A percentile compares a stretch with the other conserved stretches of the same genome.
Evolutionary conservation across 2,888 invertebrate species (phyloP).

Genomic region (Vannuccia rotundouncinata): DNA sequence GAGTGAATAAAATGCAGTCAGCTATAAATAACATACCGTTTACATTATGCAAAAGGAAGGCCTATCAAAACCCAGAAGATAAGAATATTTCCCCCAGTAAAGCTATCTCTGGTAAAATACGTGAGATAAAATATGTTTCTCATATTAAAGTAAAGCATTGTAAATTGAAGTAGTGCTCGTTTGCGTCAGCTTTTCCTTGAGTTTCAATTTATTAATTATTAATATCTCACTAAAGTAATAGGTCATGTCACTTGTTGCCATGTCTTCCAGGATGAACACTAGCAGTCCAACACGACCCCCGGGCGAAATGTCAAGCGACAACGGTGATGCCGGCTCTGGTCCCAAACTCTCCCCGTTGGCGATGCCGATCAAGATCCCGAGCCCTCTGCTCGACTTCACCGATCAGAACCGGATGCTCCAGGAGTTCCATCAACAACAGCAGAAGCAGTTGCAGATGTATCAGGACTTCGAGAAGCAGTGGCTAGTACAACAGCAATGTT

Average conservation of each 20-base stretch:
- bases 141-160: too few relatives aligned
- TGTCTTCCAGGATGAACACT: background rate
- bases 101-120: background rate
- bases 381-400: conserved; percentile 1
- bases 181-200: too few relatives aligned
- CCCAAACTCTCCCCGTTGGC: background rate
- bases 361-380: conserved; percentile 5
- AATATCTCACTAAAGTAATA: too few relatives aligned
- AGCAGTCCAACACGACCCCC: background rate
- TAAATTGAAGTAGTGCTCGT: too few relatives aligned
- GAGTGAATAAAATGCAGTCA: too few relatives aligned
- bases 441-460: conserved; percentile 3
- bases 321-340: background rate
- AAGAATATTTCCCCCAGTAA: background rate
- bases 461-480: conserved; percentile 16
- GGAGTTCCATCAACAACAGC: conserved; percentile 14
- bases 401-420: conserved; percentile 9
- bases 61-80: background rate
- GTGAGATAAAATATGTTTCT: background rate
- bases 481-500: background rate
- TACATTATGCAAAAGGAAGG: background rate
- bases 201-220: too few relatives aligned
- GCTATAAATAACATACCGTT: conserved; percentile 1
- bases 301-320: background rate
- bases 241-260: background rate